These are phyloP conservation scores for Podiceps cristatus DNA, from an alignment of 2,113 vertebrate genomes.

Conservation along the genomic window DNA sequence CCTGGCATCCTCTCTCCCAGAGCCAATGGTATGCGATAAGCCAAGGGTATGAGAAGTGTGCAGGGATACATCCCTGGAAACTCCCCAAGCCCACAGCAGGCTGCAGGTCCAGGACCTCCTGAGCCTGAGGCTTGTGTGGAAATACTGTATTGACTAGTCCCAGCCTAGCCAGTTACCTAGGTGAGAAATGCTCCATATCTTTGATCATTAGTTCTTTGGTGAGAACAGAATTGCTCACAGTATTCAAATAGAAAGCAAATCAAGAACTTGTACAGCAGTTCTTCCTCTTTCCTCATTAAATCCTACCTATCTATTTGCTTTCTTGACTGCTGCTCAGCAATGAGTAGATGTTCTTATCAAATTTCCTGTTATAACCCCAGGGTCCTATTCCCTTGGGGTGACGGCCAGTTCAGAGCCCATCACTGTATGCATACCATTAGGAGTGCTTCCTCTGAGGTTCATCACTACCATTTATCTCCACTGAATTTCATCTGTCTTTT, in stretches of 20 bases:
- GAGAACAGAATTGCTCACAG: constrained; percentile 8
- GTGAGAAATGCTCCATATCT: neutral
- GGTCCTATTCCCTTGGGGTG: neutral
- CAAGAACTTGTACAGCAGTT: neutral
- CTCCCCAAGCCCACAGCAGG: neutral
- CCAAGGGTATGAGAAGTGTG: neutral
- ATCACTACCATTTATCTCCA: neutral
- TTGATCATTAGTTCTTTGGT: neutral
- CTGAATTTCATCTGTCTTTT: neutral
- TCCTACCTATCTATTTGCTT: neutral
- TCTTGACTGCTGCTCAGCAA: neutral
- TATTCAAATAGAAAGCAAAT: neutral
- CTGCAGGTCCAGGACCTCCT: neutral
- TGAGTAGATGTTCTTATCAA: neutral
- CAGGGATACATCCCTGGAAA: neutral
- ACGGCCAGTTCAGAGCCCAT: neutral
- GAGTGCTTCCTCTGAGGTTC: neutral
- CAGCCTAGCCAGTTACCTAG: neutral
- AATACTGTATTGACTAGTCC: neutral
- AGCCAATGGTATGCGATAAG: neutral
- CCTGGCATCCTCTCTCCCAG: neutral
- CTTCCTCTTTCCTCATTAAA: neutral
- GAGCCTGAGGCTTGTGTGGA: neutral
- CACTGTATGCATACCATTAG: neutral
- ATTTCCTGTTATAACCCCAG: neutral